Evolutionary conservation across 2,888 invertebrate species (phyloP), one percentile per base, ranked within the genome.

Genomic region (Rosalia funebris): DNA sequence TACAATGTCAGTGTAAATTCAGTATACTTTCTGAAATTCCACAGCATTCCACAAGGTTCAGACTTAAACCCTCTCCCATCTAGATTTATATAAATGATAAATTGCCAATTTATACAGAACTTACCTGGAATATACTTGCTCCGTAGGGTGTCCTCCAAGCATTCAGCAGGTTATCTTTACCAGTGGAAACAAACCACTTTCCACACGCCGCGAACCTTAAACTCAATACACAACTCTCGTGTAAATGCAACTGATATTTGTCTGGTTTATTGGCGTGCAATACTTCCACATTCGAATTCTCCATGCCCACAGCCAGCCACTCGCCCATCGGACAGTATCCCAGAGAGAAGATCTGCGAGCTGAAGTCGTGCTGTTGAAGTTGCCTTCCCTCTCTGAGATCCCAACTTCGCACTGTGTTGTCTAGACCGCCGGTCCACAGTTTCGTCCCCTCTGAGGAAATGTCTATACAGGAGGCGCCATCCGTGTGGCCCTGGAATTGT

Each of bases 161-260:
- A 82, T 98, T 97, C 55, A 98, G 87, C 78, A 96, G 85, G 83
- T 98, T 98, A 82, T 99, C 98, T 84, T 98, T 98, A 70, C 97
- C 97, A n/a, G 97, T 98, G 68, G 95, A 96, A 69, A 97, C 95
- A 83, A 99, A 99, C 97, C 98, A 99, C 83, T 98, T 98, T 75
- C 98, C 98, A 79, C 92, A 91, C 50, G 93, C 91, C 46, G 98
- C 97, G 83, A 98, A 98, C 81, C 94, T 90, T 66, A 98, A 86
- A 66, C 97, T 96, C 60, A 98, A 86, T 36, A 99, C 98, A 82
- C 98, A 98, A 72, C 94, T 95, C 82, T 98, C 98, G 84, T 98
- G 98, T 73, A 97, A 86, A 79, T 96, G 91, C 62, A 98, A 86
- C 83, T 97, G 96, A 83, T 98, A 98, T 81, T 96, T 94, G 83